phyloP scores from a whole-genome alignment of 2,113 vertebrate genomes.

The Tragulus kanchil region DNA sequence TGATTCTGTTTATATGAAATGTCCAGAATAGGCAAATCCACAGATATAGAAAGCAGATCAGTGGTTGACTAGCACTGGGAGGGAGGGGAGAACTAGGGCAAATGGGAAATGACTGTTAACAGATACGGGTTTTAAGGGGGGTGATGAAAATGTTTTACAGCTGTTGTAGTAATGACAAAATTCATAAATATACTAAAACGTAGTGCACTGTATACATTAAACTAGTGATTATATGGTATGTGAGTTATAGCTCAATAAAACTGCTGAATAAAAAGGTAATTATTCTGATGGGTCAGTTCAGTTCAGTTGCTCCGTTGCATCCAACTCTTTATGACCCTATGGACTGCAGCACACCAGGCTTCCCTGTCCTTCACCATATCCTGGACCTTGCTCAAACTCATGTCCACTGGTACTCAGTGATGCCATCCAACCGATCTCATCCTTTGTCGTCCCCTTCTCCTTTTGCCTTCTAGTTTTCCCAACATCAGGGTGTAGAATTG shows the following conservation, averaged over 20 bases:
- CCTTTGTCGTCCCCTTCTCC: too few relatives aligned
- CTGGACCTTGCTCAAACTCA: too few relatives aligned
- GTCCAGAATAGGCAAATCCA: not conserved
- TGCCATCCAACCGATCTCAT: too few relatives aligned
- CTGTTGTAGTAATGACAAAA: not conserved
- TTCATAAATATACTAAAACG: not conserved
- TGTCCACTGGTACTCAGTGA: too few relatives aligned
- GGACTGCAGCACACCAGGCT: too few relatives aligned
- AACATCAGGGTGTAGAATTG: not conserved
- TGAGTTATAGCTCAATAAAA: not conserved
- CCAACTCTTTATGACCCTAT: too few relatives aligned
- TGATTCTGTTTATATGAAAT: not conserved
- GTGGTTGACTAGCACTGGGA: not conserved
- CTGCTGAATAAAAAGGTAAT: not conserved
- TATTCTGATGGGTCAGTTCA: not conserved
- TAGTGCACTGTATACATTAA: not conserved
- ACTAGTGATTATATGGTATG: not conserved
- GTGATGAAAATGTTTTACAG: not conserved
- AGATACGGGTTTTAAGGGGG: not conserved
- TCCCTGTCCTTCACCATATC: too few relatives aligned
- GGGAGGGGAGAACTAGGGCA: not conserved
- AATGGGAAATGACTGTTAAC: not conserved
- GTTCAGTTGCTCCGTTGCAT: too few relatives aligned
- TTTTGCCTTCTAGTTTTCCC: too few relatives aligned
- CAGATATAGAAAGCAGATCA: constrained; percentile 16